Percentiles rank a stretch among this genome's conserved stretches.
These are phyloP conservation scores for Cerceris rybyensis DNA, from an alignment of 2,888 invertebrate genomes.

Conservation along the genomic window DNA sequence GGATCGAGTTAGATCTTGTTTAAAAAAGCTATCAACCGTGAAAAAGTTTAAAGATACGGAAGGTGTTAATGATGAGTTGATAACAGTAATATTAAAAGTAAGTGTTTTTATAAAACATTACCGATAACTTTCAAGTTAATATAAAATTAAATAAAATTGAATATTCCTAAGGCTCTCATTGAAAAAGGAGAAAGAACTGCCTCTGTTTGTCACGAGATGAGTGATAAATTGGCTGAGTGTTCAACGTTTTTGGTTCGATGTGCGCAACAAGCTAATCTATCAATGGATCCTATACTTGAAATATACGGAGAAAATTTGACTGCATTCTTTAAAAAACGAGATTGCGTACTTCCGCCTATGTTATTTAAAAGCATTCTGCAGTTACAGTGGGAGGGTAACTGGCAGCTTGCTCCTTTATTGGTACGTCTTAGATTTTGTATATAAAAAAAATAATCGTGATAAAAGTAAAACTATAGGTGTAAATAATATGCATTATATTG, in stretches of 20 bases:
- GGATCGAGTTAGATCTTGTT: slow-evolving; percentile 85
- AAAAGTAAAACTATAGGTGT: not conserved
- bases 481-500: slow-evolving; percentile 14
- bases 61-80: slow-evolving; percentile 83
- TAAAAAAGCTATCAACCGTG: slow-evolving; percentile 85
- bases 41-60: slow-evolving; percentile 85
- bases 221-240: slow-evolving; percentile 86
- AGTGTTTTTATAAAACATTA: slow-evolving; percentile 15
- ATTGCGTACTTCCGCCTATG: slow-evolving; percentile 85
- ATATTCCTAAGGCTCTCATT: slow-evolving; percentile 82
- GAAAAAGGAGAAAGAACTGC: slow-evolving; percentile 86
- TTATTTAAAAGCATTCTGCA: slow-evolving; percentile 87
- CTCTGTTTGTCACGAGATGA: slow-evolving; percentile 86
- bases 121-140: not conserved
- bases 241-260: slow-evolving; percentile 86
- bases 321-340: slow-evolving; percentile 86
- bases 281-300: slow-evolving; percentile 80
- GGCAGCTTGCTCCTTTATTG: slow-evolving; percentile 84
- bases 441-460: slow-evolving; percentile 1
- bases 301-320: slow-evolving; percentile 84
- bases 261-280: slow-evolving; percentile 82
- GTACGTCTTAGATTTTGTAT: slow-evolving; percentile 67
- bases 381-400: slow-evolving; percentile 86
- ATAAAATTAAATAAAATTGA: slow-evolving; percentile 8
- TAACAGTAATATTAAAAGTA: slow-evolving; percentile 83